These are phyloP conservation scores for Echinops telfairi DNA, from an alignment of 2,113 vertebrate species.

Conservation along the genomic window DNA sequence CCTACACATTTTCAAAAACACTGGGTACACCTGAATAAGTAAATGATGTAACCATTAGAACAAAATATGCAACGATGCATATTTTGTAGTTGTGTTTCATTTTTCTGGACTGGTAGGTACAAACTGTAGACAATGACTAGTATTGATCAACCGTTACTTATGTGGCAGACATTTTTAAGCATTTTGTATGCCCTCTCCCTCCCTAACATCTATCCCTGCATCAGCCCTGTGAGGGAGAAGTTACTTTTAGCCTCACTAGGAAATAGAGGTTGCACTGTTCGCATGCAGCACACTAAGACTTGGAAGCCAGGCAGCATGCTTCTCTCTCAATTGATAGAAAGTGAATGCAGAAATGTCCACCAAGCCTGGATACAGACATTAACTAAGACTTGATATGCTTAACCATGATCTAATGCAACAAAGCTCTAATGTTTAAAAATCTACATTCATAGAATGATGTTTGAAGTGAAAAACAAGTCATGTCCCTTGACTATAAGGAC, in stretches of 20 bases:
- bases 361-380: not conserved
- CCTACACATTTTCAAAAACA: not conserved
- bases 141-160: not conserved
- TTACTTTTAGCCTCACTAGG: not conserved
- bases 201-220: not conserved
- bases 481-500: not conserved
- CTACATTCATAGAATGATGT: not conserved
- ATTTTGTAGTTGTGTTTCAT: slow-evolving; percentile 16
- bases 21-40: not conserved
- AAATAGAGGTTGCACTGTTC: not conserved
- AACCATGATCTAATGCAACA: not conserved
- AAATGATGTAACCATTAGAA: slow-evolving; percentile 21
- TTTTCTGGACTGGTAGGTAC: not conserved
- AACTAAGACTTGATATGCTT: slow-evolving; percentile 18
- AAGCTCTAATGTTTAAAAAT: not conserved
- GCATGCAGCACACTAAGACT: not conserved
- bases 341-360: not conserved
- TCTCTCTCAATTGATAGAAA: not conserved
- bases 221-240: not conserved
- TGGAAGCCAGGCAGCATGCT: not conserved
- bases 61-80: not conserved
- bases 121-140: not conserved
- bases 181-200: not conserved
- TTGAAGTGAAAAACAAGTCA: slow-evolving; percentile 11
- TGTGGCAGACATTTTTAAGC: not conserved